phyloP scores from a whole-genome alignment of 2,113 vertebrate species.

The Callopanchax toddi region DNA sequence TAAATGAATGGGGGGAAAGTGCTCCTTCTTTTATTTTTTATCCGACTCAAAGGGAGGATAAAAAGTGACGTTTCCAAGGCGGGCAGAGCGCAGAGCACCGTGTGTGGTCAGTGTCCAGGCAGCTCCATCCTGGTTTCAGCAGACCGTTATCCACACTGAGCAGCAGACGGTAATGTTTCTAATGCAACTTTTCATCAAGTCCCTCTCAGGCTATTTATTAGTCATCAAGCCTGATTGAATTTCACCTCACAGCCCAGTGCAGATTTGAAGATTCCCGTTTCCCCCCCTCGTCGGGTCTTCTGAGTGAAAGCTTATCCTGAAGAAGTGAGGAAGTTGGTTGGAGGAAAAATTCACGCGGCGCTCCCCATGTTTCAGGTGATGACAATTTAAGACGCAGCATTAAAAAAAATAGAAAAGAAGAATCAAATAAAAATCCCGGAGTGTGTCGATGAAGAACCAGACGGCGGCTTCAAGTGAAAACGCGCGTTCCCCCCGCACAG shows the following conservation, averaged over 20 bases:
- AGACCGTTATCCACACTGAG: constrained; percentile 40
- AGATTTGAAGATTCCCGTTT: constrained; percentile 78
- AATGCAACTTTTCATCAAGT: constrained; percentile 69
- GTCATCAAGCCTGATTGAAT: constrained; percentile 85
- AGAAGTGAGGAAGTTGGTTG: constrained; percentile 40
- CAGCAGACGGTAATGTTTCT: constrained; percentile 29
- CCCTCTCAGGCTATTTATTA: constrained; percentile 32
- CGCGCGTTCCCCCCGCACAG: constrained; percentile 19
- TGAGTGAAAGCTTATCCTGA: constrained; percentile 26
- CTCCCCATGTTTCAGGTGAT: constrained; percentile 33
- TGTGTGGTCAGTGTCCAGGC: constrained; percentile 31
- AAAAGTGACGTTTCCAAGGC: constrained; percentile 22
- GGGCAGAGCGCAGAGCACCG: background rate
- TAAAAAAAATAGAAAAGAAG: too few relatives aligned
- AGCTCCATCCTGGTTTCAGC: constrained; percentile 32
- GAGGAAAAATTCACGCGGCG: constrained; percentile 17
- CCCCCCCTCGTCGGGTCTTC: constrained; percentile 19
- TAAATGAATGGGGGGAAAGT: background rate
- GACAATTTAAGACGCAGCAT: constrained; percentile 26
- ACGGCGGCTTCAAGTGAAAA: constrained; percentile 19
- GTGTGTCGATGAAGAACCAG: constrained; percentile 9
- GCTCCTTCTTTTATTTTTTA: constrained; percentile 7
- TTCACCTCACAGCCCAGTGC: constrained; percentile 95
- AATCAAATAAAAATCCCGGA: constrained; percentile 25
- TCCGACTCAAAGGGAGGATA: constrained; percentile 4